Evolutionary conservation across 1,140 invertebrate genomes (phyloP), one percentile per base, ranked within the genome.

Genomic region (Penaeus japonicus): DNA sequence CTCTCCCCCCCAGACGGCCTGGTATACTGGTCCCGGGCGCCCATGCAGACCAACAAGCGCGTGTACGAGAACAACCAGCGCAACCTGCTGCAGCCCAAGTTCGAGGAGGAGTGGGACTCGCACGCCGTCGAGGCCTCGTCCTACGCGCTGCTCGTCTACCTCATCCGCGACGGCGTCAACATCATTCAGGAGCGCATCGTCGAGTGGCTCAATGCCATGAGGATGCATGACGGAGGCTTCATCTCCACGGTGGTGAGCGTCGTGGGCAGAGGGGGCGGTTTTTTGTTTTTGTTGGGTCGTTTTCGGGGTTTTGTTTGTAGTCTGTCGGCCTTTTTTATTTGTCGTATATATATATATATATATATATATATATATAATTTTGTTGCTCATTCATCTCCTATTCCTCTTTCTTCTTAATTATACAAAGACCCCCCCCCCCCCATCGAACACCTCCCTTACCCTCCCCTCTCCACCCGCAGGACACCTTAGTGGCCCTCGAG

Each of bases 201-300:
- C 84, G 91, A 92, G 65, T 95, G 95, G 94, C 91, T 95, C 4
- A 94, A 94, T 90, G 93, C 93, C 4, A 94, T 95, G 93, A 92
- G 94, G 80, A 93, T 94, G 91, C 92, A 92, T 27, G 93, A 94
- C 90, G 93, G 92, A 79, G 94, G 93, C 22, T 95, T 95, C 91
- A 93, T 95, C 57, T 94, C 94, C 10, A 94, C 94, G 24, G 92
- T 94, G 92, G 94, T 94, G 91, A 89, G 90, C 84, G 30, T 15
- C 79, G 85, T 35, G 89, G 90, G 79, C 47, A 2, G 20, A 27
- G 47, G 22, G 18, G 54, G 4, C 30, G 18, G 35, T 1, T 1
- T 5, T 32, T 73, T 17, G 2, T 73, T 17, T 32, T 73, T 3
- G n/a, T 27, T 20, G 4, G 12, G 1, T 22, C 20, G 24, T 27